Percentiles rank a stretch among this genome's conserved stretches.
Conservation (phyloP, 2,797 vertebrate genomes). For the Meda fulgida region DNA sequence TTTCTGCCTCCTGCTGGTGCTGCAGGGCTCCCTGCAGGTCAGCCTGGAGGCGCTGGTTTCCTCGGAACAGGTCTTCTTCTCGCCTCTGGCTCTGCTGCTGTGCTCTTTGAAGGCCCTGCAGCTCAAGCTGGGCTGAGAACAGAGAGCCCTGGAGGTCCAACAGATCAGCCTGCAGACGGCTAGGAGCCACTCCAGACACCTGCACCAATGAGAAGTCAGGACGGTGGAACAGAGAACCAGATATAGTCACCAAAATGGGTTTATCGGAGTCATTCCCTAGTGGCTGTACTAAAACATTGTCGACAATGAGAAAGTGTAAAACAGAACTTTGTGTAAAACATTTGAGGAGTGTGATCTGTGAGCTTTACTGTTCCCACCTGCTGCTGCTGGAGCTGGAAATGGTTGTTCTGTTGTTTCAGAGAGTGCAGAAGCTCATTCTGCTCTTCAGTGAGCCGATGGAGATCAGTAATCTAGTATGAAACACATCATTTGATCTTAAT, state of each 20-base stretch:
- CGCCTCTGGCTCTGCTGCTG: constrained; percentile 78
- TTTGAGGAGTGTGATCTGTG: not conserved
- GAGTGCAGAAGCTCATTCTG: constrained; percentile 87
- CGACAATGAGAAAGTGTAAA: not conserved
- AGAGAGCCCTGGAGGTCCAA: constrained; percentile 85
- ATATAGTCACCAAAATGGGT: not conserved
- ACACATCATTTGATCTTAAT: not conserved
- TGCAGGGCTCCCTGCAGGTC: constrained; percentile 78
- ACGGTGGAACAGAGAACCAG: not conserved
- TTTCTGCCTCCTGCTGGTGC: constrained; percentile 83
- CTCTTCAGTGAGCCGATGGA: constrained; percentile 82
- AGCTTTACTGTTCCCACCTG: constrained; percentile 72
- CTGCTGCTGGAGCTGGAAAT: constrained; percentile 80
- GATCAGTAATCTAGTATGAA: constrained; percentile 79
- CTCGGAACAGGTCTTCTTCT: constrained; percentile 76
- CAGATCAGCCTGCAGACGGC: constrained; percentile 78
- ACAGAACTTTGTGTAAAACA: no score
- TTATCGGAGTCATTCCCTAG: not conserved
- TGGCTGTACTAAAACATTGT: not conserved
- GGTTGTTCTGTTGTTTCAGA: constrained; percentile 81
- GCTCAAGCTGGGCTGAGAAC: constrained; percentile 88
- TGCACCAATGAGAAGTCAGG: constrained; percentile 57
- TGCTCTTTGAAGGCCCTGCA: constrained; percentile 80
- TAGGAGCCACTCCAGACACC: constrained; percentile 69
- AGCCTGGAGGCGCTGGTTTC: constrained; percentile 78